Evolutionary conservation across 2,113 vertebrate genomes (phyloP).

Genomic region (Puffinus mauretanicus): DNA sequence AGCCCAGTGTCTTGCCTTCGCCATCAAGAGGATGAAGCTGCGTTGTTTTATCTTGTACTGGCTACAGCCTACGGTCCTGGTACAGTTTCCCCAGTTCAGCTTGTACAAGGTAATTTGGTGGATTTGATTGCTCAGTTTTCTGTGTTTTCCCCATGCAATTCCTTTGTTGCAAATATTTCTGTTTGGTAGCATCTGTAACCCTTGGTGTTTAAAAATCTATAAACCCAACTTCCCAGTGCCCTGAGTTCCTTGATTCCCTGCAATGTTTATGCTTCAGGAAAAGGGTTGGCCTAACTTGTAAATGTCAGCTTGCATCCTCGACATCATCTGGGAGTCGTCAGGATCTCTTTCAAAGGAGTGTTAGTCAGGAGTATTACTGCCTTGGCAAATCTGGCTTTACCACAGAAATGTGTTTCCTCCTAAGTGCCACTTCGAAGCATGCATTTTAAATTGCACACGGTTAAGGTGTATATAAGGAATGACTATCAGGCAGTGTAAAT

Average conservation of each 20-base stretch:
- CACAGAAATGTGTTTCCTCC: neutral
- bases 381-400: neutral
- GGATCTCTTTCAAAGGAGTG: neutral
- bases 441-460: neutral
- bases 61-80: fast-evolving
- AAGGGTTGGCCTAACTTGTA: neutral
- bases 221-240: neutral
- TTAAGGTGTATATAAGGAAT: neutral
- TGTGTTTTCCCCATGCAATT: neutral
- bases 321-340: neutral
- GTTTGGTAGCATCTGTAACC: neutral
- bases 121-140: neutral
- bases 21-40: neutral
- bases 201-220: neutral
- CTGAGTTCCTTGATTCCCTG: neutral
- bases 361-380: neutral
- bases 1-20: neutral
- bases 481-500: neutral
- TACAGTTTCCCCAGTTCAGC: neutral
- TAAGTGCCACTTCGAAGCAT: neutral
- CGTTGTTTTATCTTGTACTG: neutral
- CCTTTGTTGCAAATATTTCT: neutral
- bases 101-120: neutral
- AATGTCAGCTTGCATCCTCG: neutral
- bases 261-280: neutral